phyloP scores from a whole-genome alignment of 2,888 invertebrate genomes.

The Philereme vetulata region DNA sequence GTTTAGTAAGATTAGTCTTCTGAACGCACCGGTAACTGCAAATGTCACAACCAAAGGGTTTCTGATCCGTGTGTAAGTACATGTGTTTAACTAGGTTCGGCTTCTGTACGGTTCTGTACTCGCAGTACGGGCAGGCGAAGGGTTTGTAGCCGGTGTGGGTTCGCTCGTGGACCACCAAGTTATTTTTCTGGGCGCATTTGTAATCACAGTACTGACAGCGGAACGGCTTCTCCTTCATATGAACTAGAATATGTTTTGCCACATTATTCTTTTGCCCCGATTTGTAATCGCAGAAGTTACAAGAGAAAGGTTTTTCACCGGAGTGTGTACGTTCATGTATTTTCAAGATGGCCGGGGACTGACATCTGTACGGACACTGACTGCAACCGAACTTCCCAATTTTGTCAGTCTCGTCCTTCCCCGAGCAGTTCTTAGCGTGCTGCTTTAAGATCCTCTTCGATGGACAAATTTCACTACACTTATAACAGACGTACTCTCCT shows the following conservation, averaged over 20 bases:
- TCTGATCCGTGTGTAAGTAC: constrained; percentile 79
- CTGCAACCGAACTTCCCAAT: constrained; percentile 70
- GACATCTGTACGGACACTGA: constrained; percentile 76
- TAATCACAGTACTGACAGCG: constrained; percentile 80
- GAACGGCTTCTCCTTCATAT: constrained; percentile 80
- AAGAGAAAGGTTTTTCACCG: constrained; percentile 77
- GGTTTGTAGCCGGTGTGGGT: constrained; percentile 81
- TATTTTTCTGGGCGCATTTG: constrained; percentile 78
- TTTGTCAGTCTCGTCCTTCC: constrained; percentile 55
- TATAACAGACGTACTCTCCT: constrained; percentile 71
- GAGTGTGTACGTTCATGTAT: constrained; percentile 79
- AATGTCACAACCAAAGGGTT: constrained; percentile 77
- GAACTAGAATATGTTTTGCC: constrained; percentile 78
- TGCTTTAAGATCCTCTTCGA: constrained; percentile 71
- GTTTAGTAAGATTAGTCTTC: constrained; percentile 78
- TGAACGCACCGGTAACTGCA: constrained; percentile 78
- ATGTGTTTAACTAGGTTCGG: constrained; percentile 80
- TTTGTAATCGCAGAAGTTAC: constrained; percentile 78
- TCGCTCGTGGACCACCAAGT: constrained; percentile 76
- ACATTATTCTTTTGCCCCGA: constrained; percentile 81
- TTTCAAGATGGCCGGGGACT: constrained; percentile 78
- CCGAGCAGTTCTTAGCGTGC: constrained; percentile 62
- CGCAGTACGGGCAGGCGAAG: constrained; percentile 77
- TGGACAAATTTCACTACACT: constrained; percentile 68
- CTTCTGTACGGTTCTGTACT: constrained; percentile 78